Evolutionary conservation across 2,888 invertebrate species (phyloP).

Genomic region (Acheta domesticus): DNA sequence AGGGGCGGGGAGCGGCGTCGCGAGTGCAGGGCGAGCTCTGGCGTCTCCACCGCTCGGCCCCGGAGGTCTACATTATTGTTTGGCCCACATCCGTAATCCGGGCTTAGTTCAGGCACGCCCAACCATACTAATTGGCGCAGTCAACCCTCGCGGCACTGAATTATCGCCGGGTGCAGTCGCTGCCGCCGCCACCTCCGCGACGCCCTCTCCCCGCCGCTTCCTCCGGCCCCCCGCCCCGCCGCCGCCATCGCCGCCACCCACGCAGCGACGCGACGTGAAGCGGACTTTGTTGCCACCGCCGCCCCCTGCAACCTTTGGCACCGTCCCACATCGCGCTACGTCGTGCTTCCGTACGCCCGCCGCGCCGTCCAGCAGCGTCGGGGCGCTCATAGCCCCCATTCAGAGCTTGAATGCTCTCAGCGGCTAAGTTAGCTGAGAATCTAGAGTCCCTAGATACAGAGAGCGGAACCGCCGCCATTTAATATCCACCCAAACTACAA

Average conservation of each 20-base stretch:
- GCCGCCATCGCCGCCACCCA: not conserved
- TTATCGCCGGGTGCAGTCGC: not conserved
- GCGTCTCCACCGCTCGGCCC: not conserved
- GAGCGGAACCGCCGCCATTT: no score
- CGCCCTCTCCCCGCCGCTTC: not conserved
- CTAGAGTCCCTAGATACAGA: no score
- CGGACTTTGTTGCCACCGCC: no score
- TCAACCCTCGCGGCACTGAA: slow-evolving; percentile 8
- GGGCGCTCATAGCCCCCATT: no score
- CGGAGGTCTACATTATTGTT: slow-evolving; percentile 18
- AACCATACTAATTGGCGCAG: slow-evolving; percentile 8
- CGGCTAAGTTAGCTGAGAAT: no score
- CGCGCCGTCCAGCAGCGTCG: no score
- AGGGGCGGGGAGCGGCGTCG: not conserved
- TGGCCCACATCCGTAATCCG: slow-evolving; percentile 1
- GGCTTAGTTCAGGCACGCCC: slow-evolving; percentile 18
- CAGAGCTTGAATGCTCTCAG: no score
- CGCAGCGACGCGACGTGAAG: not conserved
- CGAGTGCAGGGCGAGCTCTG: not conserved
- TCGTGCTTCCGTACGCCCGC: no score
- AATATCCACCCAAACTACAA: no score
- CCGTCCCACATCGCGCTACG: no score
- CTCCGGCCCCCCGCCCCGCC: not conserved
- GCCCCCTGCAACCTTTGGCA: no score
- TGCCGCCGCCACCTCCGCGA: not conserved